Conservation (phyloP, 2,888 invertebrate genomes). For the Aethes cnicana region DNA sequence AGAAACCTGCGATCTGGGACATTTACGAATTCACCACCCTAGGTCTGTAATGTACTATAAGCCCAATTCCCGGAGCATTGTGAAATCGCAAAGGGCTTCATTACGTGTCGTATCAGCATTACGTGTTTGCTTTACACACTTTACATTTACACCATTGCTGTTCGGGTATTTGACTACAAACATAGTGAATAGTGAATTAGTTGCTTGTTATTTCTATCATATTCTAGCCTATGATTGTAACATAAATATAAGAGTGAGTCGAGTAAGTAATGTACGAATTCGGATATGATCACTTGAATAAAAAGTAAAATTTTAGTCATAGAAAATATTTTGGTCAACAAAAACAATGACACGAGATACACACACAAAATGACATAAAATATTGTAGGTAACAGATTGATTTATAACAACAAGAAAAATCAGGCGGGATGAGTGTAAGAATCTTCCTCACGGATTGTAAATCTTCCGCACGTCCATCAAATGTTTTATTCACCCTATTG, state of each 20-base stretch:
- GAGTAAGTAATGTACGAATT: too few relatives aligned
- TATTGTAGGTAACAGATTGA: neutral
- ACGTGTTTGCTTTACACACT: neutral
- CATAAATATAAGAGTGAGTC: too few relatives aligned
- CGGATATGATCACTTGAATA: too few relatives aligned
- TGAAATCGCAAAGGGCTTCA: slow-evolving; percentile 42
- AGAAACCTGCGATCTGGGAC: too few relatives aligned
- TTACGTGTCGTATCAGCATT: neutral
- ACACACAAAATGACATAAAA: too few relatives aligned
- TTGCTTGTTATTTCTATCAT: too few relatives aligned
- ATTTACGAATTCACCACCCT: too few relatives aligned
- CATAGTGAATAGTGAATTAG: too few relatives aligned
- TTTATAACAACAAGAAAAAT: neutral
- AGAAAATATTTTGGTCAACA: too few relatives aligned
- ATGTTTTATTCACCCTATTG: slow-evolving; percentile 36
- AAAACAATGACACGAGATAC: too few relatives aligned
- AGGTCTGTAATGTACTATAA: slow-evolving; percentile 54
- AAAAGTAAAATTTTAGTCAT: too few relatives aligned
- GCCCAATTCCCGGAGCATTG: slow-evolving; percentile 53
- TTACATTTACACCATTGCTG: neutral
- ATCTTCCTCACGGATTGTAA: slow-evolving; percentile 3
- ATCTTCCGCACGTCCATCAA: slow-evolving; percentile 9
- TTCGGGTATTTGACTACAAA: neutral
- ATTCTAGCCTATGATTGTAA: too few relatives aligned
- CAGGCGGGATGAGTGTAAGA: neutral